These are phyloP conservation scores for Seira ritae DNA, from an alignment of 2,888 invertebrate species.

Conservation along the genomic window DNA sequence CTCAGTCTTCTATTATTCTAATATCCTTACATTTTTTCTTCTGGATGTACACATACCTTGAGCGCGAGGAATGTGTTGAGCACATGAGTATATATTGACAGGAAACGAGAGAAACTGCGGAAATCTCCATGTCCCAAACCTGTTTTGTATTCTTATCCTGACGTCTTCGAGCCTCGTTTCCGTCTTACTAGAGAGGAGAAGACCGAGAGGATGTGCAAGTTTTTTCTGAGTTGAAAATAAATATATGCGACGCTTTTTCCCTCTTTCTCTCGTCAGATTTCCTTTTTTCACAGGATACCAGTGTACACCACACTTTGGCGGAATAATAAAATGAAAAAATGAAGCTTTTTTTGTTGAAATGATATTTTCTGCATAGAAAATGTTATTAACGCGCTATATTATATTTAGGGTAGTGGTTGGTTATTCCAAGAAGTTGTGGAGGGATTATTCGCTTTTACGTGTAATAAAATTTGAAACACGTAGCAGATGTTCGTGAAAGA, in stretches of 20 bases:
- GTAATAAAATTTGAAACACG: constrained; percentile 18
- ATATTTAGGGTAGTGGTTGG: neutral
- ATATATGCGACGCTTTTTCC: constrained; percentile 20
- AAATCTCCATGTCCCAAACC: constrained; percentile 65
- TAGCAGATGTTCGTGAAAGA: neutral
- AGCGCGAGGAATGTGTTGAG: neutral
- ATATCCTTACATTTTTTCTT: neutral
- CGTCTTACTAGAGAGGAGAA: constrained; percentile 39
- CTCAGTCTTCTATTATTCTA: constrained; percentile 28
- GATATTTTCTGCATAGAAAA: neutral
- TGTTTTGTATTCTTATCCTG: constrained; percentile 66
- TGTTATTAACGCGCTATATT: neutral
- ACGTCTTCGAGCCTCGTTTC: constrained; percentile 66
- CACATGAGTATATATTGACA: constrained; percentile 49
- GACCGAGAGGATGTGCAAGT: constrained; percentile 63
- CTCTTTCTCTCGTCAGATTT: neutral
- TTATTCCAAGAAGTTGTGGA: no score
- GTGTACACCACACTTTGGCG: constrained; percentile 16
- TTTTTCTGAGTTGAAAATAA: constrained; percentile 63
- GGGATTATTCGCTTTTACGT: no score
- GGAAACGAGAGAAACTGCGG: constrained; percentile 62
- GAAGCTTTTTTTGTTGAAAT: neutral
- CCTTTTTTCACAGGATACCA: constrained; percentile 38
- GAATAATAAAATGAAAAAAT: neutral
- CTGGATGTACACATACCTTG: neutral